Conservation (phyloP, 2,888 invertebrate genomes). For the Pelosia muscerda region DNA sequence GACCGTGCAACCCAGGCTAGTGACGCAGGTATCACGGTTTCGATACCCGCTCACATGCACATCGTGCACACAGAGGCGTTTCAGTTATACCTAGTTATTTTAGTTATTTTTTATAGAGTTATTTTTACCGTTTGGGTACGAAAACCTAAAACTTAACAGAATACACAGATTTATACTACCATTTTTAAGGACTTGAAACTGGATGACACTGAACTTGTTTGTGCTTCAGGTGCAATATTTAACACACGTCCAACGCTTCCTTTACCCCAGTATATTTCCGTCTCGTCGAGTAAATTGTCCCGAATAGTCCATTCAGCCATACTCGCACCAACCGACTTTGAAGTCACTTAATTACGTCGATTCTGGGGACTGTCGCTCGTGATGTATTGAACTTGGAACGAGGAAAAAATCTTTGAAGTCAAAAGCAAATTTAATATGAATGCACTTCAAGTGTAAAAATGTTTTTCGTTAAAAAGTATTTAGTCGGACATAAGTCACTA, state of each 20-base stretch:
- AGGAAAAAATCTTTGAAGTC: constrained; percentile 29
- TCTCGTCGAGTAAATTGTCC: constrained; percentile 66
- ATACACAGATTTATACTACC: too few relatives aligned
- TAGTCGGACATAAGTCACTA: constrained; percentile 23
- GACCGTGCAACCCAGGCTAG: too few relatives aligned
- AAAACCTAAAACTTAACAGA: too few relatives aligned
- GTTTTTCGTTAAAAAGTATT: constrained; percentile 39
- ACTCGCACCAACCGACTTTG: constrained; percentile 62
- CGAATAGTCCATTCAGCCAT: constrained; percentile 64
- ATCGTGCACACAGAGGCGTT: too few relatives aligned
- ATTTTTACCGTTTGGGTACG: too few relatives aligned
- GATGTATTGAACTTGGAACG: constrained; percentile 53
- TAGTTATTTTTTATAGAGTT: too few relatives aligned
- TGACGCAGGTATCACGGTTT: too few relatives aligned
- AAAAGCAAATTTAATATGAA: constrained; percentile 35
- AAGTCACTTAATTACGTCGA: constrained; percentile 71
- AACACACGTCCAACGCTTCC: constrained; percentile 53
- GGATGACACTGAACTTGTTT: constrained; percentile 48
- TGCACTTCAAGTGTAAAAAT: constrained; percentile 29
- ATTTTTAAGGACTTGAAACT: constrained; percentile 46
- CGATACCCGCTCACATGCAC: too few relatives aligned
- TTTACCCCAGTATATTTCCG: constrained; percentile 60
- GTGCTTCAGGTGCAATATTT: constrained; percentile 51
- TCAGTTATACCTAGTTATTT: too few relatives aligned
- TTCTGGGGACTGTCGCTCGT: constrained; percentile 61